phyloP scores from a whole-genome alignment of 2,888 invertebrate genomes.

The Nipponacmea schrenckii region DNA sequence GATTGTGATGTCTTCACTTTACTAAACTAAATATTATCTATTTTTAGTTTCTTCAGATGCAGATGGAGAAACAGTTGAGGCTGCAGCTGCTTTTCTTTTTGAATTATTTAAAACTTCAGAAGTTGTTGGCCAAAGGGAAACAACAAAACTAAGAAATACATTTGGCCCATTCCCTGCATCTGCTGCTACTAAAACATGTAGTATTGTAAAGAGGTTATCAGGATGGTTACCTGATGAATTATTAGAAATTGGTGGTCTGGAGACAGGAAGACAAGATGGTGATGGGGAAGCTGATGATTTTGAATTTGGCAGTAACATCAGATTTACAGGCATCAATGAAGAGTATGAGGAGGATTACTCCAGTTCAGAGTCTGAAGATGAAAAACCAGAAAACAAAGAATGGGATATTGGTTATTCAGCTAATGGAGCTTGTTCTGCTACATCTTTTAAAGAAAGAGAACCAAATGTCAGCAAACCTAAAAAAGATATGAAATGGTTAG shows the following conservation, averaged over 20 bases:
- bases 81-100: conserved; percentile 60
- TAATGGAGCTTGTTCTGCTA: conserved; percentile 13
- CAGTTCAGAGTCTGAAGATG: conserved; percentile 54
- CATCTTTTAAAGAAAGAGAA: conserved; percentile 15
- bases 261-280: conserved; percentile 43
- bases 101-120: conserved; percentile 52
- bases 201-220: conserved; percentile 48
- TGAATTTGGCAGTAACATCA: conserved; percentile 56
- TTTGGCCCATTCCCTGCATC: conserved; percentile 65
- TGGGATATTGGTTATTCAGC: conserved; percentile 45
- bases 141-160: conserved; percentile 49
- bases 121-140: conserved; percentile 52
- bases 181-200: conserved; percentile 59
- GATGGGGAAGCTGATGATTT: conserved; percentile 48
- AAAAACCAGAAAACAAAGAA: conserved; percentile 30
- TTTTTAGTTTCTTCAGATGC: conserved; percentile 54
- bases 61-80: conserved; percentile 51
- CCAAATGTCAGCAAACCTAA: conserved; percentile 7
- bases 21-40: too few relatives aligned
- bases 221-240: conserved; percentile 55
- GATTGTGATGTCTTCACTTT: too few relatives aligned
- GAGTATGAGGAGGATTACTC: conserved; percentile 40
- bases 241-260: conserved; percentile 19
- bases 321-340: conserved; percentile 38
- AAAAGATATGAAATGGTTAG: conserved; percentile 45